phyloP scores from a whole-genome alignment of 2,888 invertebrate genomes.

The Thumatha senex region DNA sequence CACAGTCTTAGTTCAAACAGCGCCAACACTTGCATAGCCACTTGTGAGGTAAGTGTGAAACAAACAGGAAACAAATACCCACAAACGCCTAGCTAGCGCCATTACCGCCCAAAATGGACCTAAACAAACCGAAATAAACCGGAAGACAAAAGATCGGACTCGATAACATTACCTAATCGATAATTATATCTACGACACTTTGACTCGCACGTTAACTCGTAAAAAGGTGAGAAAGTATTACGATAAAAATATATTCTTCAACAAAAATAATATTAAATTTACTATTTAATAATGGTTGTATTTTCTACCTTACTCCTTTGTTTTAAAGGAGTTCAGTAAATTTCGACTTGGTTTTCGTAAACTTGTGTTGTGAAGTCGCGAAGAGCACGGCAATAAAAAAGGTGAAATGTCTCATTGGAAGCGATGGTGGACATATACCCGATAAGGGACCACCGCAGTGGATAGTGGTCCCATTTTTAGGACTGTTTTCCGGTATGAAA shows the following conservation, averaged over 20 bases:
- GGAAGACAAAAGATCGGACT: conserved; percentile 79
- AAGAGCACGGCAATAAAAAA: conserved; percentile 80
- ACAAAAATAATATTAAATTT: conserved; percentile 24
- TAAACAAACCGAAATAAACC: conserved; percentile 78
- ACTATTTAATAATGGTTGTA: conserved; percentile 8
- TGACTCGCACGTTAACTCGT: conserved; percentile 77
- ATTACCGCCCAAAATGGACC: conserved; percentile 63
- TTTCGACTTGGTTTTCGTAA: conserved; percentile 13
- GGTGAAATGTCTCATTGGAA: conserved; percentile 81
- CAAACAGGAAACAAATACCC: conserved; percentile 55
- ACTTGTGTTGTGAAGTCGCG: conserved; percentile 68
- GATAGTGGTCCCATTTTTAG: conserved; percentile 68
- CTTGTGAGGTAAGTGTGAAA: conserved; percentile 26
- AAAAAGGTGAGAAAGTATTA: conserved; percentile 82
- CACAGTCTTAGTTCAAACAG: background rate
- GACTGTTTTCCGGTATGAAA: conserved; percentile 73
- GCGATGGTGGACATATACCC: conserved; percentile 69
- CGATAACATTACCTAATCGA: conserved; percentile 82
- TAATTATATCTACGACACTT: conserved; percentile 82
- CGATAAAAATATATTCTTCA: conserved; percentile 72
- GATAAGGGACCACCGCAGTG: conserved; percentile 81
- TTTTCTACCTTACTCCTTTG: conserved; percentile 28
- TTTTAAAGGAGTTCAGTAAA: conserved; percentile 10
- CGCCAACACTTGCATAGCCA: background rate
- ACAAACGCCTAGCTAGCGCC: conserved; percentile 50